Conservation (phyloP, 2,113 vertebrate genomes). For the Channa maculata region DNA sequence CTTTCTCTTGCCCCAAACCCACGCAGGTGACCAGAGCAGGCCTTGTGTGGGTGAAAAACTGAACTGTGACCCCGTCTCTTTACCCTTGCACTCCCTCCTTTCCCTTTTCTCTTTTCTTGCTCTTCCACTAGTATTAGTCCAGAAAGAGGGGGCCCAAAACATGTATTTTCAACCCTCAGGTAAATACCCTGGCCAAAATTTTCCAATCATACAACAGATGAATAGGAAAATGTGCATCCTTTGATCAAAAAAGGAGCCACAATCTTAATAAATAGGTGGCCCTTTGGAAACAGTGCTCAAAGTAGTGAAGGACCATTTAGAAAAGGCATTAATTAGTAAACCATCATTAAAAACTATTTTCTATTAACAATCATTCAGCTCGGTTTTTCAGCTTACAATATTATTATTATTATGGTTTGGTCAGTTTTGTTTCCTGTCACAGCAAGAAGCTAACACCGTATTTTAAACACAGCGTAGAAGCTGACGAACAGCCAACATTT, state of each 20-base stretch:
- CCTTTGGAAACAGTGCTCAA: neutral
- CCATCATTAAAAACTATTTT: neutral
- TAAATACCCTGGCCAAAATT: constrained; percentile 20
- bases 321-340: constrained; percentile 2
- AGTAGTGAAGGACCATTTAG: neutral
- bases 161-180: neutral
- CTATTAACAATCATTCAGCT: neutral
- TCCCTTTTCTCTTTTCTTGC: constrained; percentile 34
- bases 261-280: neutral
- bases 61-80: constrained; percentile 64
- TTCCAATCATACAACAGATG: neutral
- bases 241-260: constrained; percentile 2
- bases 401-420: constrained; percentile 11
- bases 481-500: no score
- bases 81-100: constrained; percentile 19
- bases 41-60: constrained; percentile 78
- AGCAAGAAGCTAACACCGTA: neutral
- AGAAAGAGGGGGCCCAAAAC: constrained; percentile 35
- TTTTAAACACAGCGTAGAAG: no score
- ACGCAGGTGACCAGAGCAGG: constrained; percentile 77
- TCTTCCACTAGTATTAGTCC: constrained; percentile 43
- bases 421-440: constrained; percentile 5
- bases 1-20: constrained; percentile 68
- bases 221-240: neutral
- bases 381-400: neutral